Percentiles rank a stretch among this genome's conserved stretches.
These are phyloP conservation scores for Criorhina ranunculi DNA, from an alignment of 2,888 invertebrate species.

Conservation along the genomic window DNA sequence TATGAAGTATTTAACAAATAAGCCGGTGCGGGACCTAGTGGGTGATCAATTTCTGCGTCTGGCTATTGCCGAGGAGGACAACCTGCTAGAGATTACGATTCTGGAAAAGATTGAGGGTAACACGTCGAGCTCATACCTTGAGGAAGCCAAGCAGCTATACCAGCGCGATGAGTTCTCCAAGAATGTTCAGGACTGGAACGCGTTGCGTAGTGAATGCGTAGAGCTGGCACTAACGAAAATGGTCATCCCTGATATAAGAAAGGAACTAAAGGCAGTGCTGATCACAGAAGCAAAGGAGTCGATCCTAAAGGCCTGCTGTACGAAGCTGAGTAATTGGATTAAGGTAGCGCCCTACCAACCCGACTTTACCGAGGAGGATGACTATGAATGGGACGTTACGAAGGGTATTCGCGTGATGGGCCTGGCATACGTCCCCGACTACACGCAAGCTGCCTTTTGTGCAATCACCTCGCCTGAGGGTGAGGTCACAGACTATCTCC, in stretches of 20 bases:
- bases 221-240: slow-evolving; percentile 94
- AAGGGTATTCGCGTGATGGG: slow-evolving; percentile 93
- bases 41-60: slow-evolving; percentile 96
- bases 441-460: slow-evolving; percentile 93
- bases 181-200: slow-evolving; percentile 98
- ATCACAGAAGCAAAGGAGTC: slow-evolving; percentile 94
- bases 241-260: slow-evolving; percentile 94
- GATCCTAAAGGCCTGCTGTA: slow-evolving; percentile 92
- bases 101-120: slow-evolving; percentile 92
- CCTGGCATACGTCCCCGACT: slow-evolving; percentile 94
- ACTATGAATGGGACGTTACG: slow-evolving; percentile 94
- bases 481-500: slow-evolving; percentile 95
- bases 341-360: slow-evolving; percentile 91
- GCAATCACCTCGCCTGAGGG: slow-evolving; percentile 95
- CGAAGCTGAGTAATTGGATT: slow-evolving; percentile 95
- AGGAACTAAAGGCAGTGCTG: slow-evolving; percentile 92
- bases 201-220: slow-evolving; percentile 93
- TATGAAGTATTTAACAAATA: slow-evolving; percentile 95
- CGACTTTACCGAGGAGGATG: slow-evolving; percentile 90
- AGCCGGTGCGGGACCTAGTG: slow-evolving; percentile 94
- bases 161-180: slow-evolving; percentile 96
- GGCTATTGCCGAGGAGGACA: slow-evolving; percentile 92
- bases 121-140: slow-evolving; percentile 91
- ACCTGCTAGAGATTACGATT: slow-evolving; percentile 89
- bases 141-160: slow-evolving; percentile 92